Conservation (phyloP, 2,113 vertebrate species). For the Clarias macrocephalus region DNA sequence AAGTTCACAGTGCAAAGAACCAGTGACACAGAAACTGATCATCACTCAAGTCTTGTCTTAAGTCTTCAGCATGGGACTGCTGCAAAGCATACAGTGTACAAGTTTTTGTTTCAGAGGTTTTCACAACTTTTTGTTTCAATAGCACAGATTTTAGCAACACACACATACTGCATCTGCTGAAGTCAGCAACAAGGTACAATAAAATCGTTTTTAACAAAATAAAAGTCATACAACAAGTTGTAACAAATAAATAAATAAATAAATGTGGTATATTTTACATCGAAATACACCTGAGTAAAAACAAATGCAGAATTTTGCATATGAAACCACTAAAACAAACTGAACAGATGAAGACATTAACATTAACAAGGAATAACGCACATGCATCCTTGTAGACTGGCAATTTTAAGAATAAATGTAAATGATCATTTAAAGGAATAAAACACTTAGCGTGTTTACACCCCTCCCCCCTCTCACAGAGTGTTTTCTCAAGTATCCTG, state of each 20-base stretch:
- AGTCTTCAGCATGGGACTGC: not conserved
- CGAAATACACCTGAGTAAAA: not conserved
- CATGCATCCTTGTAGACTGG: too few relatives aligned
- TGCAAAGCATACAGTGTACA: not conserved
- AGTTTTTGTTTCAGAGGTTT: not conserved
- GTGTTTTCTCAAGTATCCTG: not conserved
- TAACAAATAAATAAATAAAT: not conserved
- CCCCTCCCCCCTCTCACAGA: not conserved
- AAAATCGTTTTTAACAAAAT: constrained; percentile 34
- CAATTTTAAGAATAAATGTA: not conserved
- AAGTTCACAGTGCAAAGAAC: not conserved
- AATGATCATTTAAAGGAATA: not conserved
- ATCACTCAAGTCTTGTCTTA: not conserved
- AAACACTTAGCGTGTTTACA: not conserved
- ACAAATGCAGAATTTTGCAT: not conserved
- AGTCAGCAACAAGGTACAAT: constrained; percentile 25
- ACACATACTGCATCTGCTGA: not conserved
- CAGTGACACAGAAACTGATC: not conserved
- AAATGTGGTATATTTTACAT: too few relatives aligned
- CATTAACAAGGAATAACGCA: too few relatives aligned
- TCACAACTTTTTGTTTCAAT: not conserved
- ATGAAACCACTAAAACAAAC: not conserved
- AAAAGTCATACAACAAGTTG: constrained; percentile 19
- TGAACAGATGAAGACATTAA: not conserved
- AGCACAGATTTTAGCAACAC: not conserved